Evolutionary conservation across 2,888 invertebrate species (phyloP), one percentile per base, ranked within the genome.

Genomic region (Ichneumoninae sp.): DNA sequence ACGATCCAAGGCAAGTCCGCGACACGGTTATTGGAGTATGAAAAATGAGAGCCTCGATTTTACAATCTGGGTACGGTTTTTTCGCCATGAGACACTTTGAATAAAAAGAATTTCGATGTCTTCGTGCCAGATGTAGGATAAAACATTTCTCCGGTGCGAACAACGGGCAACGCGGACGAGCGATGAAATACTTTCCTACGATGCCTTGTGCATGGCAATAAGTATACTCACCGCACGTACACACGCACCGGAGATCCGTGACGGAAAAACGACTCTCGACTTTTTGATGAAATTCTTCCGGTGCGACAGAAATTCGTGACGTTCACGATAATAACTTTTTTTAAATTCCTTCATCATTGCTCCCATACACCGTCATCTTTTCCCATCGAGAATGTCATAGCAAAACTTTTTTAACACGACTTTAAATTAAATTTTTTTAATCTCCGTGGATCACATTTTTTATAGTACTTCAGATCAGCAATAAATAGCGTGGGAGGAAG

Each of bases 91-190:
- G 62, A 16, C 62, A 16, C 26, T 62, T 62, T 16, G 33, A 62
- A 33, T 26, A 57, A 57, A 3, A n/a, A 70, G 19, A 30, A 22
- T 40, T 40, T 19, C 13, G 65, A 65, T 36, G 40, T 65, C n/a
- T 13, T 19, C 22, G 66, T 66, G 52, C 44, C 72, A 69, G 77
- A 80, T 72, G 72, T 76, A 80, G 76, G 76, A 78, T 72, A 80
- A 72, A 10, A 80, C 47, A 75, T 84, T 77, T 81, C 81, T 78
- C 71, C 78, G 7, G 19, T 47, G n/a, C 70, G 26, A 69, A 60
- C 30, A 19, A 44, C 54, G 10, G 65, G 44, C 44, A 22, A 69
- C 40, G 30, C 16, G 40, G 60, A 40, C 10, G 8, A 40, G 19
- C 71, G 50, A 19, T 74, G 74, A 74, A 74, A 78, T 81, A 77